Conservation (phyloP, 2,113 vertebrate genomes). For the Oxygymnocypris stewartii region DNA sequence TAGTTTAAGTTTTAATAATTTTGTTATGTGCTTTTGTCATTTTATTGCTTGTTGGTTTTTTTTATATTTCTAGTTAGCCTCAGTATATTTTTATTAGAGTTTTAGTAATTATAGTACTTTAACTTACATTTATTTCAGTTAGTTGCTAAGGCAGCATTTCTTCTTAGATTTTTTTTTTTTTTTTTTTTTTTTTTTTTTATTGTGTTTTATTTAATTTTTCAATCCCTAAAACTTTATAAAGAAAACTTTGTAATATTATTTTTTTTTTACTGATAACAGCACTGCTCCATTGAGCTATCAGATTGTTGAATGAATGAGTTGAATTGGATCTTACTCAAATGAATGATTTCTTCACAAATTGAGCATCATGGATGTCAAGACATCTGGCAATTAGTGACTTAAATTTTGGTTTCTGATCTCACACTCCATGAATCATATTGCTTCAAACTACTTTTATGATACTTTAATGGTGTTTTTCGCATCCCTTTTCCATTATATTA, state of each 20-base stretch:
- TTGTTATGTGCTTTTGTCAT: neutral
- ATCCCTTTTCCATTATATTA: neutral
- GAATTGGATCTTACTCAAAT: neutral
- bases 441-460: neutral
- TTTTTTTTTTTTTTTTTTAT: no score
- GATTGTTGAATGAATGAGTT: neutral
- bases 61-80: neutral
- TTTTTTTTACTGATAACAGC: neutral
- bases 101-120: no score
- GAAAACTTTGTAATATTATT: neutral
- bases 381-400: neutral
- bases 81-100: neutral
- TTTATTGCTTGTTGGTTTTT: neutral
- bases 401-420: neutral
- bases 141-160: no score
- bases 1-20: neutral
- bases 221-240: neutral
- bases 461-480: neutral
- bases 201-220: no score
- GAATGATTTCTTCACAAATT: neutral
- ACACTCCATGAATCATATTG: neutral
- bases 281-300: neutral
- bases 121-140: no score
- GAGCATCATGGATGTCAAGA: neutral
- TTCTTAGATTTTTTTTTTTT: no score